Evolutionary conservation across 2,888 invertebrate genomes (phyloP), one percentile per base, ranked within the genome.

Genomic region (Noctua fimbriata): DNA sequence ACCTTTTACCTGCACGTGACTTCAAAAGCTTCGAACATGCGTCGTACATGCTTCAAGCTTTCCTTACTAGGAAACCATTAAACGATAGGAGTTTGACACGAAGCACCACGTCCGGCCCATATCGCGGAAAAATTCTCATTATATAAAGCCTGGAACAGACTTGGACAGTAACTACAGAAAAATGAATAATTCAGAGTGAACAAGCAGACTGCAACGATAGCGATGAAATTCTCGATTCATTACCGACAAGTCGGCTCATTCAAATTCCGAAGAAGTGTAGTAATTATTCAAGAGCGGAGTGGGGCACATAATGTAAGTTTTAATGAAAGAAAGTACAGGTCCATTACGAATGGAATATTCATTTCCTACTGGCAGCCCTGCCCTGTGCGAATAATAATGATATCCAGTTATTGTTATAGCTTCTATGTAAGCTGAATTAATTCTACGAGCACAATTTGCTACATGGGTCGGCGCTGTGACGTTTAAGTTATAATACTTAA

Each of bases 321-420:
- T 93, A 94, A 94, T 94, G 93, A 94, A 93, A 93, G 93, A 93
- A 94, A 92, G 91, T 92, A 92, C 90, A 89, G 91, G 90, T 92
- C 92, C 92, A 93, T 94, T 94, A 92, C 90, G 86, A 88, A 91
- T 78, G 91, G 93, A 94, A 94, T 94, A 94, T 94, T 94, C 93
- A 93, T 94, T 94, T 90, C 89, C 89, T 89, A 90, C 89, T 89
- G 89, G 90, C 88, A 87, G 81, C 86, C 86, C 88, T 84, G 88
- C 79, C 80, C 87, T 81, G 83, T 78, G 88, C 91, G 93, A 92
- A 92, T 93, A 92, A 92, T 92, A 92, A 93, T 93, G 92, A 93
- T 92, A 93, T 92, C 91, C 91, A 91, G 93, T 93, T 93, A 93
- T 93, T 93, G 92, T 93, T 93, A 93, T 91, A 86, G 91, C 90